These are phyloP conservation scores for Zhengitettix transpicula DNA, from an alignment of 2,888 invertebrate genomes.

Conservation along the genomic window DNA sequence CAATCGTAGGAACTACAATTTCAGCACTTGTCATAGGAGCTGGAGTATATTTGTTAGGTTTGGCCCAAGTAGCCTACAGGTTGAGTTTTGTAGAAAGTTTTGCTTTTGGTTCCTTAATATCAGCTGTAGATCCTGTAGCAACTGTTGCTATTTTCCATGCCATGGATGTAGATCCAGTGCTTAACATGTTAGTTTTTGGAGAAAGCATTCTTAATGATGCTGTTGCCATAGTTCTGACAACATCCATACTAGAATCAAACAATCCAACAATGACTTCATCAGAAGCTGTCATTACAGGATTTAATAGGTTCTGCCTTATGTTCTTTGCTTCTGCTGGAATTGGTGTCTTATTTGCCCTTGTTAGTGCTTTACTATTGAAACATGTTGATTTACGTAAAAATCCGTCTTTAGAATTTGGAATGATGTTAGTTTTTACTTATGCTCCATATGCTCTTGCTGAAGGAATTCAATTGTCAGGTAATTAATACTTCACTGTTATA, in stretches of 20 bases:
- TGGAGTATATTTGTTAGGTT: conserved; percentile 84
- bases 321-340: conserved; percentile 97
- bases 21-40: conserved; percentile 94
- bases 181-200: conserved; percentile 97
- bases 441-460: conserved; percentile 96
- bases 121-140: conserved; percentile 97
- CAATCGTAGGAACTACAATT: conserved; percentile 91
- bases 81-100: conserved; percentile 93
- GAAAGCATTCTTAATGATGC: conserved; percentile 95
- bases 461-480: conserved; percentile 84
- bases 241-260: conserved; percentile 60
- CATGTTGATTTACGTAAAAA: conserved; percentile 92
- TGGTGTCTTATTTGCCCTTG: conserved; percentile 84
- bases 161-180: conserved; percentile 86
- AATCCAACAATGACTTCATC: conserved; percentile 47
- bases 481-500: conserved; percentile 9
- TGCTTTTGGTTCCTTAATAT: conserved; percentile 95
- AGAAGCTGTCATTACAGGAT: conserved; percentile 73
- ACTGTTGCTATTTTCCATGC: conserved; percentile 98
- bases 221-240: conserved; percentile 92
- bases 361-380: conserved; percentile 82
- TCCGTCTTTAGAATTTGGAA: conserved; percentile 94
- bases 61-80: conserved; percentile 80
- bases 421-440: conserved; percentile 97
- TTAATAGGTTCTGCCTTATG: conserved; percentile 86